These are phyloP conservation scores for Talpa occidentalis DNA, from an alignment of 2,113 vertebrate genomes.

Conservation along the genomic window DNA sequence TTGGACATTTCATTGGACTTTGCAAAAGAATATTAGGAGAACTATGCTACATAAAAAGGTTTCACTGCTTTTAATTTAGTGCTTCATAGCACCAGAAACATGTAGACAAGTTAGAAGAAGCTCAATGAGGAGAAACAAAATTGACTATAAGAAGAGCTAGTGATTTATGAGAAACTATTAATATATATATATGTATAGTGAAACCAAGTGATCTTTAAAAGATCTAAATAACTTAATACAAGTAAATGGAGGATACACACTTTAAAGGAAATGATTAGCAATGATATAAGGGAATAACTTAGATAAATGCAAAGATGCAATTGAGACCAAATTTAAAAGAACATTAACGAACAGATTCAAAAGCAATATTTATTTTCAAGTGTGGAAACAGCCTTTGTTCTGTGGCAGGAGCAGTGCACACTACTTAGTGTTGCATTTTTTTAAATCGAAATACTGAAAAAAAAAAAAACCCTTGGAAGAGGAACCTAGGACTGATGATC, in stretches of 20 bases:
- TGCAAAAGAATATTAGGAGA: conserved; percentile 40
- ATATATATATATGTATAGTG: not conserved
- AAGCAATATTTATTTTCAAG: conserved; percentile 53
- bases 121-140: conserved; percentile 20
- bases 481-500: conserved; percentile 24
- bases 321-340: conserved; percentile 24
- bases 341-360: conserved; percentile 27
- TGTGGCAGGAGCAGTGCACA: not conserved
- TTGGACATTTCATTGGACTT: not conserved
- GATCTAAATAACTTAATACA: conserved; percentile 7
- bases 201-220: not conserved
- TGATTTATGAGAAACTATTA: conserved; percentile 26
- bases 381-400: not conserved
- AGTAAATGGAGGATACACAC: not conserved
- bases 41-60: not conserved
- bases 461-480: conserved; percentile 10
- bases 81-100: conserved; percentile 41
- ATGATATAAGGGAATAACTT: not conserved
- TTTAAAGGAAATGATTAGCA: conserved; percentile 52
- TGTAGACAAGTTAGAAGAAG: not conserved
- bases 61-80: conserved; percentile 56
- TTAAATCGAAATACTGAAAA: conserved; percentile 40
- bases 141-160: not conserved
- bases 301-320: conserved; percentile 6
- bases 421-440: not conserved